These are phyloP conservation scores for Morelia viridis DNA, from an alignment of 2,797 vertebrate genomes.

Conservation along the genomic window DNA sequence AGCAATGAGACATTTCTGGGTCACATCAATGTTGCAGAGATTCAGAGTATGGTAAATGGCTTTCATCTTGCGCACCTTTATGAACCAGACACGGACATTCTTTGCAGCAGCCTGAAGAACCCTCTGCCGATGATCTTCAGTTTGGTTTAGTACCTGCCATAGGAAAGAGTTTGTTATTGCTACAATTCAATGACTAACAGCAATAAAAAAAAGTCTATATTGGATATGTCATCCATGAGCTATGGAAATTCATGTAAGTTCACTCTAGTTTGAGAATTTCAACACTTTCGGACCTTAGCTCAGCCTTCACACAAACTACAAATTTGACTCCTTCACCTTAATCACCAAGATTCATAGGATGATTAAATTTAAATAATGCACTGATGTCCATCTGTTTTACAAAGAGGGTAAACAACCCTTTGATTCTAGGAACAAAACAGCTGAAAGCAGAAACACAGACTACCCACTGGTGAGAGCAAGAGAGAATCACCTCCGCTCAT, in stretches of 20 bases:
- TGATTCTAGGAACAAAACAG: not conserved
- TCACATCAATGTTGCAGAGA: slow-evolving; percentile 98
- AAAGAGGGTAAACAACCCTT: not conserved
- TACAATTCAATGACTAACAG: too few species aligned
- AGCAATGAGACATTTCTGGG: slow-evolving; percentile 97
- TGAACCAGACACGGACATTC: slow-evolving; percentile 94
- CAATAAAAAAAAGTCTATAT: not conserved
- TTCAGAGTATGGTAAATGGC: slow-evolving; percentile 98
- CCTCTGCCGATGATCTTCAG: slow-evolving; percentile 94
- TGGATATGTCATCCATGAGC: not conserved
- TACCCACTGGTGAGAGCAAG: not conserved
- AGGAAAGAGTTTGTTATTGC: not conserved
- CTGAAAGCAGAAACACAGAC: not conserved
- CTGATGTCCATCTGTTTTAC: not conserved
- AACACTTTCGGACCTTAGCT: not conserved
- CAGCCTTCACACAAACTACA: not conserved
- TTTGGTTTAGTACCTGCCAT: slow-evolving; percentile 93
- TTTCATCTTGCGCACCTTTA: slow-evolving; percentile 99
- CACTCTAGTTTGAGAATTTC: not conserved
- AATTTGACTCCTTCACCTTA: not conserved
- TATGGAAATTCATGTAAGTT: not conserved
- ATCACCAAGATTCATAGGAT: not conserved
- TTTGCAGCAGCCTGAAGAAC: slow-evolving; percentile 96
- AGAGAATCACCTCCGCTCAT: not conserved
- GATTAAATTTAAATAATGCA: not conserved